Percentiles rank a stretch among this genome's conserved stretches.
phyloP scores from a whole-genome alignment of 1,140 invertebrate genomes.

The Galendromus occidentalis region DNA sequence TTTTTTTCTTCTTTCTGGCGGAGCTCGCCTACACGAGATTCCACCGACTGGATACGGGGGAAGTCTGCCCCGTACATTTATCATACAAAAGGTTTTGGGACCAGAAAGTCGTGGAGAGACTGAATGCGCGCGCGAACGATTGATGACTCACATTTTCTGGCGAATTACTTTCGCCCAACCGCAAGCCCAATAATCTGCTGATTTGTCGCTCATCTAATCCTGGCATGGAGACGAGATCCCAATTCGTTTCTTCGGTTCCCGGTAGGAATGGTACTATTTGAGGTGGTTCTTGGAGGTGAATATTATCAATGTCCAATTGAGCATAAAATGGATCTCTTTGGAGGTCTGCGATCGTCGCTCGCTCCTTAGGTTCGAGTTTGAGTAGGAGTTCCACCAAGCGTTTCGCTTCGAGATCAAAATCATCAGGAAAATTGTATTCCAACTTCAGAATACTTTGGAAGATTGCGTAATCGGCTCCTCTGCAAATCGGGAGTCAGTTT shows the following conservation, averaged over 20 bases:
- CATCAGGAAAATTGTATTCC: slow-evolving; percentile 78
- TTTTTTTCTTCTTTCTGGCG: no score
- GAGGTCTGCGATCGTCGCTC: background rate
- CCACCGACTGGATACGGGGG: no score
- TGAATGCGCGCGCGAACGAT: no score
- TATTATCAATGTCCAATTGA: slow-evolving; percentile 57
- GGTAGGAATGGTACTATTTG: slow-evolving; percentile 54
- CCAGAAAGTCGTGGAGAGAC: no score
- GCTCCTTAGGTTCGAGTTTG: slow-evolving; percentile 28
- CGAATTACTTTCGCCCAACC: slow-evolving; percentile 32
- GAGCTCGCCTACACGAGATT: no score
- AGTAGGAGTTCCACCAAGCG: slow-evolving; percentile 72
- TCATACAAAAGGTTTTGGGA: no score
- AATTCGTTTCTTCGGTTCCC: slow-evolving; percentile 48
- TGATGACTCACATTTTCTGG: background rate
- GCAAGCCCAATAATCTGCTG: slow-evolving; percentile 47
- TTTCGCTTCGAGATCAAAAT: slow-evolving; percentile 57
- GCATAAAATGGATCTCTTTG: slow-evolving; percentile 62
- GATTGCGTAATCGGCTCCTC: slow-evolving; percentile 75
- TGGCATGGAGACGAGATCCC: slow-evolving; percentile 30
- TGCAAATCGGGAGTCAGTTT: slow-evolving; percentile 27
- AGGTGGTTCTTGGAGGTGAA: slow-evolving; percentile 58
- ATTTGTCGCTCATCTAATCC: slow-evolving; percentile 61
- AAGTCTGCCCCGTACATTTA: no score
- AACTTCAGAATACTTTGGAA: slow-evolving; percentile 85